Evolutionary conservation across 2,113 vertebrate species (phyloP).

Genomic region (Sciurus niger): DNA sequence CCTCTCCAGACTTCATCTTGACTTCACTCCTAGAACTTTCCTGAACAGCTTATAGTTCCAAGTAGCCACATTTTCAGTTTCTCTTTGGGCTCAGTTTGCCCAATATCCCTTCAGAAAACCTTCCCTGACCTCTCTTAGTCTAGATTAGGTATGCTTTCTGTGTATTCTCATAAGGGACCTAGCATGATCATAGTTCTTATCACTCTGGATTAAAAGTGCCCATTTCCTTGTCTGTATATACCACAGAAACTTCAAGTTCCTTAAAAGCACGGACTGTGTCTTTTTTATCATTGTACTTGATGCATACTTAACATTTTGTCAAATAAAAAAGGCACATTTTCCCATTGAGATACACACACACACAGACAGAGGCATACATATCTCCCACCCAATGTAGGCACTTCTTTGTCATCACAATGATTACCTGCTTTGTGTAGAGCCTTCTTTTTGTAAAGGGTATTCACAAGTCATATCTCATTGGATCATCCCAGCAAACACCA

Average conservation of each 20-base stretch:
- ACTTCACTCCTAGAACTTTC: not conserved
- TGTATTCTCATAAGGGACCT: not conserved
- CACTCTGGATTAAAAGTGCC: not conserved
- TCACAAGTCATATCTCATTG: not conserved
- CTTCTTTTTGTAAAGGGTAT: conserved; percentile 40
- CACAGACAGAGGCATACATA: no score
- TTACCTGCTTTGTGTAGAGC: not conserved
- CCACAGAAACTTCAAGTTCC: not conserved
- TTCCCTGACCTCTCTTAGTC: not conserved
- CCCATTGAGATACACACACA: not conserved
- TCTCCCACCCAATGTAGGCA: not conserved
- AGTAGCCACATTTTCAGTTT: not conserved
- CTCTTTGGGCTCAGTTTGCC: not conserved
- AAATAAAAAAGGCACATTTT: not conserved
- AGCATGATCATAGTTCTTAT: not conserved
- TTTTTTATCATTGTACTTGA: not conserved
- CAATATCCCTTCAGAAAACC: not conserved
- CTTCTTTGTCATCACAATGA: not conserved
- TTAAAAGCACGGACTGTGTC: not conserved
- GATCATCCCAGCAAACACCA: not conserved
- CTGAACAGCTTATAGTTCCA: not conserved
- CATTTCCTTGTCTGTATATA: not conserved
- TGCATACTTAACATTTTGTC: not conserved
- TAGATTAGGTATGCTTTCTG: not conserved
- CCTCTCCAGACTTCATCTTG: not conserved